Evolutionary conservation across 2,113 vertebrate species (phyloP).

Genomic region (Pelmatolapia mariae): DNA sequence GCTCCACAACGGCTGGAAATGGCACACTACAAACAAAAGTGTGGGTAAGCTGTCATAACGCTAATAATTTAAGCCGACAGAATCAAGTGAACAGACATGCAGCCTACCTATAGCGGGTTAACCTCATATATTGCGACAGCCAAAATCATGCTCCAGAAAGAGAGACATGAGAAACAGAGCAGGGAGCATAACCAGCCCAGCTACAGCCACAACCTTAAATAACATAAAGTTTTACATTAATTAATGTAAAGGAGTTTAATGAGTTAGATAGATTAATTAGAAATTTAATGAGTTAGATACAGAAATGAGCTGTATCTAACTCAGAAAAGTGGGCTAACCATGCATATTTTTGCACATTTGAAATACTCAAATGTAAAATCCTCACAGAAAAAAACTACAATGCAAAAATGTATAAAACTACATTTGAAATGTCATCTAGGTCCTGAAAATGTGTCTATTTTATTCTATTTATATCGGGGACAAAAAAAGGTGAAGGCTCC

Average conservation of each 20-base stretch:
- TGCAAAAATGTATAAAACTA: neutral
- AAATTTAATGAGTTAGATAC: neutral
- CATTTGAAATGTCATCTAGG: neutral
- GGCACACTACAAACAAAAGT: neutral
- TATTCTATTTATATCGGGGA: neutral
- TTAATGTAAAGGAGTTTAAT: neutral
- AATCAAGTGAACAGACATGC: neutral
- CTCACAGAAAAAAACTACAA: neutral
- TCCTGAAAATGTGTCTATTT: neutral
- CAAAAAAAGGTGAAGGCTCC: neutral
- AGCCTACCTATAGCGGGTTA: neutral
- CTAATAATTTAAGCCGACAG: neutral
- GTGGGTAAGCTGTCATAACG: neutral
- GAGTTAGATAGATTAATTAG: neutral
- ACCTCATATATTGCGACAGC: neutral
- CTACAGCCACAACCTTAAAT: neutral
- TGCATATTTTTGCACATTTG: neutral
- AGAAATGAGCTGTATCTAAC: neutral
- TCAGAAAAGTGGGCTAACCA: neutral
- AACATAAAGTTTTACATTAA: neutral
- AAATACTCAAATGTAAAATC: neutral
- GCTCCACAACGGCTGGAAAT: neutral
- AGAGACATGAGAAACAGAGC: neutral
- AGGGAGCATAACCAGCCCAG: neutral
- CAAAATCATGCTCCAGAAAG: neutral